Conservation (phyloP, 2,888 invertebrate species). For the Melanchra persicariae region DNA sequence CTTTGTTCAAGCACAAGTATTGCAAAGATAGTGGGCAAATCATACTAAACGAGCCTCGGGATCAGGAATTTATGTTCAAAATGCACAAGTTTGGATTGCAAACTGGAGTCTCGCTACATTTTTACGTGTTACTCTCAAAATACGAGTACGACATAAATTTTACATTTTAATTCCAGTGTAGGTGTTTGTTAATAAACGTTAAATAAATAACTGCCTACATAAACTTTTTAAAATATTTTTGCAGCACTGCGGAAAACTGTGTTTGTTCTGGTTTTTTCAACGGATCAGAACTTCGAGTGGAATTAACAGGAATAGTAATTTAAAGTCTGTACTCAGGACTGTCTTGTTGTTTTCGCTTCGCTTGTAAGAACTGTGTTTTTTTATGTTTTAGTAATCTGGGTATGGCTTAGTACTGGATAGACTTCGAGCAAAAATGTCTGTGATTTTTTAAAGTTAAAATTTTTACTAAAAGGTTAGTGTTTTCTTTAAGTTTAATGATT, state of each 20-base stretch:
- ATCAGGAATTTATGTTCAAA: conserved; percentile 68
- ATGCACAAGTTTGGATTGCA: conserved; percentile 64
- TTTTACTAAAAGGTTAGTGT: background rate
- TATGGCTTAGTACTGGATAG: conserved; percentile 7
- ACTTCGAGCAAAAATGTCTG: background rate
- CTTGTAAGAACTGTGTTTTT: conserved; percentile 19
- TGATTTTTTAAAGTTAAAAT: background rate
- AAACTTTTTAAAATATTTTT: conserved; percentile 37
- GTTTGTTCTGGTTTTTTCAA: conserved; percentile 44
- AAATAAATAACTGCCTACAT: conserved; percentile 39
- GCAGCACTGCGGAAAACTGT: conserved; percentile 41
- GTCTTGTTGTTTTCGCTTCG: conserved; percentile 35
- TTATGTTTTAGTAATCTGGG: conserved; percentile 5
- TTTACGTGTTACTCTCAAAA: conserved; percentile 48
- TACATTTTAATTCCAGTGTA: conserved; percentile 56
- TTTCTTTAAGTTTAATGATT: background rate
- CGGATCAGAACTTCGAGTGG: conserved; percentile 40
- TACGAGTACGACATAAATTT: conserved; percentile 44
- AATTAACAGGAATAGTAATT: conserved; percentile 54
- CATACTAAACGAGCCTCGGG: conserved; percentile 43
- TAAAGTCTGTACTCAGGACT: conserved; percentile 32
- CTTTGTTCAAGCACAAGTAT: background rate
- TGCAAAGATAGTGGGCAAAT: conserved; percentile 11
- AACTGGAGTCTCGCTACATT: conserved; percentile 59
- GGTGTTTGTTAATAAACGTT: conserved; percentile 25